These are phyloP conservation scores for Drosophila lacteicornis DNA, from an alignment of 1,140 invertebrate species.

Conservation along the genomic window DNA sequence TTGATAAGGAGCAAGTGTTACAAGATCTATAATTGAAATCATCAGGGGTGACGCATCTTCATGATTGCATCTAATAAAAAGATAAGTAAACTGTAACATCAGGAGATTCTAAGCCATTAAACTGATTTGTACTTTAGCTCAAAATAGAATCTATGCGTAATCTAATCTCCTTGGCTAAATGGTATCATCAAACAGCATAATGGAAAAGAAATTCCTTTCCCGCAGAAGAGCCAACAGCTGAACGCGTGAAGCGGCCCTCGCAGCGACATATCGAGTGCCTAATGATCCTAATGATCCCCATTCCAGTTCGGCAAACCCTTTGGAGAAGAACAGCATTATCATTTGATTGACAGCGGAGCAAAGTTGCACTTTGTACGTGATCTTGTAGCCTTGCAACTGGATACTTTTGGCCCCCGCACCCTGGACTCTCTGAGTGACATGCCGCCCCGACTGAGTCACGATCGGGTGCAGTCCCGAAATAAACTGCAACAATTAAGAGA, in stretches of 20 bases:
- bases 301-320: slow-evolving; percentile 53
- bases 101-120: not conserved
- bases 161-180: not conserved
- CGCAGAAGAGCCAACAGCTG: slow-evolving; percentile 12
- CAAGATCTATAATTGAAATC: slow-evolving; percentile 6
- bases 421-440: slow-evolving; percentile 41
- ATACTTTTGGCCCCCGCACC: slow-evolving; percentile 53
- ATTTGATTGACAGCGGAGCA: slow-evolving; percentile 69
- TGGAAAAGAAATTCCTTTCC: not conserved
- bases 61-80: not conserved
- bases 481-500: slow-evolving; percentile 68
- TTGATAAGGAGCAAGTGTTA: not conserved
- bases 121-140: too few relatives aligned
- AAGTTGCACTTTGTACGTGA: slow-evolving; percentile 78
- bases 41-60: not conserved
- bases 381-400: slow-evolving; percentile 76
- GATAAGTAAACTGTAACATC: not conserved
- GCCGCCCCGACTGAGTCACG: slow-evolving; percentile 34
- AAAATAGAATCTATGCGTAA: not conserved
- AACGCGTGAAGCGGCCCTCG: slow-evolving; percentile 23
- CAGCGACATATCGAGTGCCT: slow-evolving; percentile 19
- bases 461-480: slow-evolving; percentile 64
- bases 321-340: slow-evolving; percentile 36
- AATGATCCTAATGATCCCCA: slow-evolving; percentile 40
- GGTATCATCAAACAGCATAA: not conserved